A percentile compares a stretch with the other conserved stretches of the same genome.
These are phyloP conservation scores for Herpetotheres cachinnans DNA, from an alignment of 2,113 vertebrate species.

Conservation along the genomic window DNA sequence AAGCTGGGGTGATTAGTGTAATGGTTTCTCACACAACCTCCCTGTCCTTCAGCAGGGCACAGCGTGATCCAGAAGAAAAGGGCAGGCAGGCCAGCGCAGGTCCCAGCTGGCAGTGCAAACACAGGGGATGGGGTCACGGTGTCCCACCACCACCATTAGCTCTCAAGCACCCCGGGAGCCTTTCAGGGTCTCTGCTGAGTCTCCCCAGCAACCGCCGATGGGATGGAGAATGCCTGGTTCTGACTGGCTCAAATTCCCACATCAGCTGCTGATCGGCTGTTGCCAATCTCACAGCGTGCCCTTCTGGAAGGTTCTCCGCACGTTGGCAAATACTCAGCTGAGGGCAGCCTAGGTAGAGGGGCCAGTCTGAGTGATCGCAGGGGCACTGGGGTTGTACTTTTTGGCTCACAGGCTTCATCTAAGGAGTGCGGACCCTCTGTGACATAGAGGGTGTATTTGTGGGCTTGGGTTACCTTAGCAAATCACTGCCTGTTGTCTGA, in stretches of 20 bases:
- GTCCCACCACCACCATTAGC: accelerated
- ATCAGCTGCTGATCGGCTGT: background rate
- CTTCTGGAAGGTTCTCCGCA: background rate
- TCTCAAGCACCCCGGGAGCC: accelerated
- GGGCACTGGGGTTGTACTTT: accelerated
- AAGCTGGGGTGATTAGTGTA: background rate
- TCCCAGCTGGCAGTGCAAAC: accelerated
- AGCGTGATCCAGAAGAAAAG: background rate
- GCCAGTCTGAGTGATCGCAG: accelerated
- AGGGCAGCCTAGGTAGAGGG: too few species aligned
- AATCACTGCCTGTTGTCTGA: accelerated
- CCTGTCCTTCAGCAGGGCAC: background rate
- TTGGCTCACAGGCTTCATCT: background rate
- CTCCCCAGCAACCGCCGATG: accelerated
- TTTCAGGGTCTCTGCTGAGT: background rate
- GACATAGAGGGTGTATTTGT: accelerated
- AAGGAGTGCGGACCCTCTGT: too few species aligned
- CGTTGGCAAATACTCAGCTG: accelerated
- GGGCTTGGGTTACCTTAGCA: background rate
- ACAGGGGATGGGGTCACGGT: accelerated
- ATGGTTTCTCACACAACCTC: background rate
- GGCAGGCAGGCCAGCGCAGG: accelerated
- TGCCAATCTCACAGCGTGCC: background rate
- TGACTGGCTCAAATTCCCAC: background rate
- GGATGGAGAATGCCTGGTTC: background rate